Conservation (phyloP, 2,797 vertebrate species). For the Diceros bicornis region DNA sequence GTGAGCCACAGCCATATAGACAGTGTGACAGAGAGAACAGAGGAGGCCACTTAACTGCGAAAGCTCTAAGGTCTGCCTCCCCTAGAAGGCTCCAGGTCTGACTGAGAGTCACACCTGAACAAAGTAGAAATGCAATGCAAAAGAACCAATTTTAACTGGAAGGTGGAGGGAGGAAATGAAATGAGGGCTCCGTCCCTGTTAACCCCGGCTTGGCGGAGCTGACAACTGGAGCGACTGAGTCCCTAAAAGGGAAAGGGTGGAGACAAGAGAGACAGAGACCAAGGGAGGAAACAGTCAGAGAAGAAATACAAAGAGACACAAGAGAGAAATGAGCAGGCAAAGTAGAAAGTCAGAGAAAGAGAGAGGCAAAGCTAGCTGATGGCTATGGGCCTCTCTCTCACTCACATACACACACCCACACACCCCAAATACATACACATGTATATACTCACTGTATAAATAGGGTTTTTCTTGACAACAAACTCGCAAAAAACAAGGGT, state of each 20-base stretch:
- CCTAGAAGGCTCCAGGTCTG: neutral
- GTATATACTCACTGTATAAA: neutral
- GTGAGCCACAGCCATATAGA: neutral
- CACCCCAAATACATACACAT: neutral
- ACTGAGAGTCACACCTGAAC: neutral
- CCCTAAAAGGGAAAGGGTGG: neutral
- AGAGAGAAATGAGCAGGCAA: neutral
- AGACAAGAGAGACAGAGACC: neutral
- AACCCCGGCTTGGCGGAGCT: neutral
- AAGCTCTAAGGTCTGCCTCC: neutral
- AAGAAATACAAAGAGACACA: neutral
- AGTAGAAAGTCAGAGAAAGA: neutral
- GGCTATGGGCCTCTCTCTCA: no score
- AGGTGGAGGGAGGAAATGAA: neutral
- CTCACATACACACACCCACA: no score
- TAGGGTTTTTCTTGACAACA: neutral
- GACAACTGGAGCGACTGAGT: neutral
- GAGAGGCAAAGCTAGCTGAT: neutral
- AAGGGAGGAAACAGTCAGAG: neutral
- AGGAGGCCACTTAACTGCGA: neutral
- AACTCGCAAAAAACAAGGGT: neutral
- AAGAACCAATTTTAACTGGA: conserved; percentile 17
- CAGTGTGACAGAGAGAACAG: neutral
- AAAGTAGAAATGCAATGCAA: neutral
- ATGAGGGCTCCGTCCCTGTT: neutral